Evolutionary conservation across 2,113 vertebrate genomes (phyloP), one percentile per base, ranked within the genome.

Genomic region (Anhinga anhinga): DNA sequence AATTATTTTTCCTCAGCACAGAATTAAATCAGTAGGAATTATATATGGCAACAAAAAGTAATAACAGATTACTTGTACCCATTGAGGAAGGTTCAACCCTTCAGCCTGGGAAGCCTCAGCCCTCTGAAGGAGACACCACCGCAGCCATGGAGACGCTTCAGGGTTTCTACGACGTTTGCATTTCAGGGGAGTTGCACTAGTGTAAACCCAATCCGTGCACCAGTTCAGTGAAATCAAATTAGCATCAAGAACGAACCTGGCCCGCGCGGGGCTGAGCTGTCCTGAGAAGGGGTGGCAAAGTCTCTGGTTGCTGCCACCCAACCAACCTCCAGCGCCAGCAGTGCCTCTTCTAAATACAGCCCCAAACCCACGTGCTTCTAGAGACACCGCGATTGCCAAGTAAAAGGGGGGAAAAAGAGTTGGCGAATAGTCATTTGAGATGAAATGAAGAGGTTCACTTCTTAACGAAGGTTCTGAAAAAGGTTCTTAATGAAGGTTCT

Each of bases 41-140:
- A 13, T 2, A 2, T 0, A 11, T 0, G 12, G 44, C 22, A 65
- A 44, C 27, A 59, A 50, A 6, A 45, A 38, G 38, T 7, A n/a
- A 2, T 3, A 6, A 13, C 40, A 26, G 53, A 10, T 26, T 10
- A 15, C 20, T 18, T 15, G 34, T 15, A 13, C 27, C 29, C 6
- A 2, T 4, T 11, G 20, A 13, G 52, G 11, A 40, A 20, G n/a
- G 52, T 15, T 29, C 30, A 11, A 5, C 12, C 22, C 2, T 11
- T 29, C 36, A 2, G 23, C 44, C 44, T 10, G 32, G 49, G 7
- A 13, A 22, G 26, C 20, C 50, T 10, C 56, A 63, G 26, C 13
- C 69, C 36, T 63, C 44, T 13, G 49, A 34, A 34, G 56, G 45
- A 29, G 13, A 12, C 38, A 15, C 26, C 63, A 52, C 36, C 5